Base-by-base conservation (phyloP, 1,140 invertebrate genomes). In the Saxidomus purpurata region DNA sequence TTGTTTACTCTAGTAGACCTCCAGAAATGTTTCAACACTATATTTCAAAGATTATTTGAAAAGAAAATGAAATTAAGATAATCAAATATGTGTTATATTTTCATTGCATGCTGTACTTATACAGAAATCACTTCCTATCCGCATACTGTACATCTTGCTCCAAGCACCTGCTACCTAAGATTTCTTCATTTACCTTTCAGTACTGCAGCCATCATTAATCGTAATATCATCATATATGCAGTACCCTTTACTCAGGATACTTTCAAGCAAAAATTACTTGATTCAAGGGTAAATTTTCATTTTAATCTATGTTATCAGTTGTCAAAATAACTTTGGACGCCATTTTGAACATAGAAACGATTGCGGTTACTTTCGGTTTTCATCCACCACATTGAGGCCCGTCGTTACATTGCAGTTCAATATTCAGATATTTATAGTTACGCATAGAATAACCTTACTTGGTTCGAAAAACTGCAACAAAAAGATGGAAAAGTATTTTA, bases 271-370 rank as follows among this genome's bases (percentile, higher is more conserved):
- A n/a, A 49, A 43, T 40, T 4, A 81, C 22, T 31, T n/a, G 15
- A 22, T 61, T 28, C 34, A 19, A 22, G 9, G 9, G 11, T 19
- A 81, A 49, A 69, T 69, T 80, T 25, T 34, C 61, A 47, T 69
- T 80, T 77, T 80, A 81, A 43, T 63, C 15, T 36, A 8, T 15
- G n/a, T 40, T 52, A 43, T 43, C 84, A 87, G 86, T 88, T 88
- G 86, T 52, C 86, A 88, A 88, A 88, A 88, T 87, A 87, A 84
- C 43, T 43, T 77, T 31, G 38, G 17, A 28, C 85, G 71, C 85
- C 85, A 87, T 87, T 38, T 87, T 87, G 69, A 85, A 63, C 85
- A 87, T 87, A 87, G 85, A 87, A 87, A 87, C 85, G 49, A 34
- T 36, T 59, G 19, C 79, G 79, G 79, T 61, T 82, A 17, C 49